Evolutionary conservation across 2,113 vertebrate species (phyloP), one percentile per base, ranked within the genome.

Genomic region (Chrysemys picta): DNA sequence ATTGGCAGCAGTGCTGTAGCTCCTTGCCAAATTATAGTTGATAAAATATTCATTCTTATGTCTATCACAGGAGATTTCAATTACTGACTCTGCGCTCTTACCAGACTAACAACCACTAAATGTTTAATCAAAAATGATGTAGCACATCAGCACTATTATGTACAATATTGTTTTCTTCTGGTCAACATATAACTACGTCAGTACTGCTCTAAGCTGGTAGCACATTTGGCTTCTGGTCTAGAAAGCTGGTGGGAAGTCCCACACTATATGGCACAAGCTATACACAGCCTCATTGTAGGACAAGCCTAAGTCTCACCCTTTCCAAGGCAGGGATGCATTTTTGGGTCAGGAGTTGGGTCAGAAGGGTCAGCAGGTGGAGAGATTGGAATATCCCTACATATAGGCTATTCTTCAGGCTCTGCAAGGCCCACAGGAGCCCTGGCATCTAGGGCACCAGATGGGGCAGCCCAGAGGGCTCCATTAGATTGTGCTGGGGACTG

Each of bases 41-140:
- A 54, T 92, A 93, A 95, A 95, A 91, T 95, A 97, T 87, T 97
- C 80, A 91, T 75, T 82, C 45, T 90, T 75, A 81, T 86, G 45
- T 87, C 47, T 89, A 50, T 52, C 84, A 87, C 11, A 93, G 85
- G 45, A 88, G 90, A 88, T 80, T 93, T 89, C 54, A 89, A 13
- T 62, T 93, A 52, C 79, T 87, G 89, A 91, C 49, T 57, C 88
- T 29, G 42, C 35, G 75, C 72, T 22, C 12, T 92, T 86, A 72
- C 5, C 19, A 89, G 12, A 12, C 82, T 93, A 93, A 54, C 52
- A 90, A 5, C 45, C 80, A 13, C 62, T 94, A 82, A 94, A 90
- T 90, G 76, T 89, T 94, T 94, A 11, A 93, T 93, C 0, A 69
- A 91, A 95, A 95, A 69, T 52, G 24, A 88, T 81, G 50, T 14